phyloP scores from a whole-genome alignment of 2,888 invertebrate species.

The Philopedon plagiatum region DNA sequence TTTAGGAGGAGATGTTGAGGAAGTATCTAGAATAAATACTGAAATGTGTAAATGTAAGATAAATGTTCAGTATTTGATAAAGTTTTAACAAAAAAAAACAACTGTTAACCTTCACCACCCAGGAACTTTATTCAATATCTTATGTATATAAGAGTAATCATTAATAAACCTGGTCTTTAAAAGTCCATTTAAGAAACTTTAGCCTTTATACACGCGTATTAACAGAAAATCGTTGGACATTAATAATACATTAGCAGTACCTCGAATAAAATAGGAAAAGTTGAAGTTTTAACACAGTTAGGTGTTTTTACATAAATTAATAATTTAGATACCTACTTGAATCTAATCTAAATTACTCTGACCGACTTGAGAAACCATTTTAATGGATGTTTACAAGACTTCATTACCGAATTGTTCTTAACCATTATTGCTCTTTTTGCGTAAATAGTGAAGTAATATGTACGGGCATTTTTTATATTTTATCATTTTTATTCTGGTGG shows the following conservation, averaged over 20 bases:
- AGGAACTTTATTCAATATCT: neutral
- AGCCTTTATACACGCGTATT: neutral
- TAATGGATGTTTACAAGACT: slow-evolving; percentile 1
- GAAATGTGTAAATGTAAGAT: no score
- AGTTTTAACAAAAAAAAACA: no score
- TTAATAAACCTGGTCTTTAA: neutral
- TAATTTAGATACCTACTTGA: neutral
- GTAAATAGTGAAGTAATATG: neutral
- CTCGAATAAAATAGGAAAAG: slow-evolving; percentile 2
- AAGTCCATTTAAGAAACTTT: neutral
- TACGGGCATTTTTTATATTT: neutral
- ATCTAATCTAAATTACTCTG: slow-evolving; percentile 9
- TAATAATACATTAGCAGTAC: neutral
- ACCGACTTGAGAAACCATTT: slow-evolving; percentile 1
- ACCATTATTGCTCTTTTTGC: neutral
- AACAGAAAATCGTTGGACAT: neutral
- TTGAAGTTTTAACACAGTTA: slow-evolving; percentile 1
- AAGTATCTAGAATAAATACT: no score
- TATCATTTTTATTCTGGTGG: neutral
- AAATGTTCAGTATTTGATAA: no score
- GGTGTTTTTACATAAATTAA: slow-evolving; percentile 10
- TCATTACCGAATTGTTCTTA: neutral
- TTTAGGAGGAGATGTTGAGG: no score
- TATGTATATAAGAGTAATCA: neutral
- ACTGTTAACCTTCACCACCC: no score